Conservation (phyloP, 2,888 invertebrate species). For the Steinernema hermaphroditum region DNA sequence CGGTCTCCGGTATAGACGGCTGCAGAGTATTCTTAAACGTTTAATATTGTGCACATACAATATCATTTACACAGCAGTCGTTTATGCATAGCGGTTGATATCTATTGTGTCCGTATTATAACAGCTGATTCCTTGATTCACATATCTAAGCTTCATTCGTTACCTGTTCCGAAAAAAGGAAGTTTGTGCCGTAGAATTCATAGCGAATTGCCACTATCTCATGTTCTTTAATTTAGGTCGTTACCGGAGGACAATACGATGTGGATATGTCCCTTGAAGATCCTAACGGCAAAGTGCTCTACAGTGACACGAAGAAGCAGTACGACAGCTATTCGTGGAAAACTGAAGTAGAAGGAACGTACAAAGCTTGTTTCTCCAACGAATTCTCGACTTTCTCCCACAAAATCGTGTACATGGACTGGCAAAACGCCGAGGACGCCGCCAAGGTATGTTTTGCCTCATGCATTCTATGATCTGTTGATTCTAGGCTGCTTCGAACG, state of each 20-base stretch:
- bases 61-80: too few species aligned
- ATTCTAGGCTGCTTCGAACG: conserved; percentile 28
- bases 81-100: too few species aligned
- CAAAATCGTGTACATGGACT: conserved; percentile 88
- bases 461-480: background rate
- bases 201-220: background rate
- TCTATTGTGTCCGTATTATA: too few species aligned
- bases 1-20: too few species aligned
- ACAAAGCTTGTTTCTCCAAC: conserved; percentile 87
- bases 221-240: conserved; percentile 77
- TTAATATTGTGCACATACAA: too few species aligned
- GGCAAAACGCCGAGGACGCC: conserved; percentile 48
- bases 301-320: conserved; percentile 88
- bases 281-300: conserved; percentile 84
- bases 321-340: conserved; percentile 89
- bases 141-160: too few species aligned
- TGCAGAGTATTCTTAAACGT: too few species aligned
- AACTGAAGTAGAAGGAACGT: conserved; percentile 70
- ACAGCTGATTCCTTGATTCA: too few species aligned
- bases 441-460: background rate
- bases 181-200: too few species aligned
- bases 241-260: conserved; percentile 97
- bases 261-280: conserved; percentile 88
- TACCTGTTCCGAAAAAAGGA: too few species aligned
- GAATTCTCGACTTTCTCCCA: conserved; percentile 98